phyloP scores from a whole-genome alignment of 2,888 invertebrate genomes.

The Tenodera sinensis region DNA sequence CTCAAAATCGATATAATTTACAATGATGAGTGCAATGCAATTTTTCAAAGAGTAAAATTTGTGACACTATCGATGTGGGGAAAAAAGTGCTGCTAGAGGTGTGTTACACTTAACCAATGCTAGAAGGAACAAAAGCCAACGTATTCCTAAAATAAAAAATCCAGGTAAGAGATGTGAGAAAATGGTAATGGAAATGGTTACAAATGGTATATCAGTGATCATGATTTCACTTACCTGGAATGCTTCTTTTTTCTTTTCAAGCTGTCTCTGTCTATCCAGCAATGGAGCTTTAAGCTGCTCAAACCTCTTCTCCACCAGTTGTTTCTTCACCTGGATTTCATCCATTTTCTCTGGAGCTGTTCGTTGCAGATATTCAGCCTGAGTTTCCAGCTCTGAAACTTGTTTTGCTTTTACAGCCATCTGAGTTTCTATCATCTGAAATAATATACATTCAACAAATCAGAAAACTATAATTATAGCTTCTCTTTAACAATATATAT shows the following conservation, averaged over 20 bases:
- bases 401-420: slow-evolving; percentile 94
- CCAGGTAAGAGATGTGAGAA: too few species aligned
- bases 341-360: slow-evolving; percentile 95
- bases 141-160: too few species aligned
- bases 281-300: slow-evolving; percentile 92
- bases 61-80: too few species aligned
- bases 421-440: slow-evolving; percentile 88
- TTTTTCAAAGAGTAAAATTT: too few species aligned
- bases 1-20: too few species aligned
- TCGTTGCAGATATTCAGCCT: slow-evolving; percentile 90
- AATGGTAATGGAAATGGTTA: too few species aligned
- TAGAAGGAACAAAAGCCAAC: too few species aligned
- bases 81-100: too few species aligned
- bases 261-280: slow-evolving; percentile 77
- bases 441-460: slow-evolving; percentile 8
- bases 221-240: slow-evolving; percentile 56
- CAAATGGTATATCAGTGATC: too few species aligned
- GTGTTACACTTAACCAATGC: too few species aligned
- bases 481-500: too few species aligned
- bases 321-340: slow-evolving; percentile 92
- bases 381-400: slow-evolving; percentile 91
- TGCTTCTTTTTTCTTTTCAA: slow-evolving; percentile 97
- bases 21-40: too few species aligned
- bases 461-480: background rate
- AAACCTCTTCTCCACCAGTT: slow-evolving; percentile 90